Conservation (phyloP, 1,140 invertebrate species). For the Lepidurus couesii region DNA sequence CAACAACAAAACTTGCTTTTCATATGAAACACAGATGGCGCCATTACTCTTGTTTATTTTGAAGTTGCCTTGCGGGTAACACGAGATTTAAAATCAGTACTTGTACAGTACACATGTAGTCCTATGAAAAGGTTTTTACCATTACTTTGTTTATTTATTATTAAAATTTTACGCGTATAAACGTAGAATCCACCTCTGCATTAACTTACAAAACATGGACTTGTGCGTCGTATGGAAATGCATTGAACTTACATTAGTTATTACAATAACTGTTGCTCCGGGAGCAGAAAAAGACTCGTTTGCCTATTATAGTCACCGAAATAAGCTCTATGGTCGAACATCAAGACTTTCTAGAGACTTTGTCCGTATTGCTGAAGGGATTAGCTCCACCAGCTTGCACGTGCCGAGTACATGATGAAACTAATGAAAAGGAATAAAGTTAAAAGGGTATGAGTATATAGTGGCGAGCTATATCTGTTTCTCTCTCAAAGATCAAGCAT, state of each 20-base stretch:
- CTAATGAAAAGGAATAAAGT: background rate
- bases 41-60: no score
- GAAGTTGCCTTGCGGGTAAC: no score
- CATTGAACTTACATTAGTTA: background rate
- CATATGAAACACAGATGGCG: background rate
- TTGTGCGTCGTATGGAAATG: background rate
- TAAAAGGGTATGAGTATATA: background rate
- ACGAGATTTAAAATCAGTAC: no score
- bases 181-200: no score
- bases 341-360: background rate
- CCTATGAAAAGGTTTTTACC: no score
- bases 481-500: no score
- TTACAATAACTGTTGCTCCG: background rate
- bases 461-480: background rate
- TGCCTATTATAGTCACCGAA: background rate
- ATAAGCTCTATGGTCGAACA: background rate
- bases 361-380: background rate
- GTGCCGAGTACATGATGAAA: background rate
- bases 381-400: background rate
- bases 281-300: background rate
- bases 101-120: no score
- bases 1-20: background rate
- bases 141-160: no score
- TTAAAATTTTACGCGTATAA: no score
- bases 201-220: no score